Evolutionary conservation across 2,888 invertebrate genomes (phyloP).

Genomic region (Andrena flavipes): DNA sequence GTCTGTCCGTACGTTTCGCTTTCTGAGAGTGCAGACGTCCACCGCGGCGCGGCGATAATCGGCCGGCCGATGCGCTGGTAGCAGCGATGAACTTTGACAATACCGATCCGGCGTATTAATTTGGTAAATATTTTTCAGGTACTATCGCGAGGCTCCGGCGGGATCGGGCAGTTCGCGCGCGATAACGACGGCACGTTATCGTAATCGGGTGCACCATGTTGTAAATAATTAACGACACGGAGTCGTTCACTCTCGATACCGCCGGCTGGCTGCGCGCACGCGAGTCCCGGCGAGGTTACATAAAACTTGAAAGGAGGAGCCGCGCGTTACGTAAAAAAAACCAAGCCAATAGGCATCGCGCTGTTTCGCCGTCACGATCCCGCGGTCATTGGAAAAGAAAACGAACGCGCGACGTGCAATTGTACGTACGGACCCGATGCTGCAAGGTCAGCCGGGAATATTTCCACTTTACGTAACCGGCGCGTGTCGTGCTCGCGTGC

Average conservation of each 20-base stretch:
- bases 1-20: not conserved
- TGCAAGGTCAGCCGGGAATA: slow-evolving; percentile 49
- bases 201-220: slow-evolving; percentile 12
- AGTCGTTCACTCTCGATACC: slow-evolving; percentile 3
- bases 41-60: not conserved
- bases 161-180: not conserved
- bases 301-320: slow-evolving; percentile 20
- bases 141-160: slow-evolving; percentile 7
- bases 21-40: not conserved
- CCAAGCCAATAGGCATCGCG: slow-evolving; percentile 9
- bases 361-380: slow-evolving; percentile 3
- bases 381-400: slow-evolving; percentile 37
- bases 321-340: slow-evolving; percentile 45
- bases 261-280: slow-evolving; percentile 1
- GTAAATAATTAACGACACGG: slow-evolving; percentile 27
- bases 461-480: slow-evolving; percentile 54
- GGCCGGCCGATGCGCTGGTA: not conserved
- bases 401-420: slow-evolving; percentile 41
- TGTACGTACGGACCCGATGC: slow-evolving; percentile 17
- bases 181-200: slow-evolving; percentile 24
- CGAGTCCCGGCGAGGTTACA: slow-evolving; percentile 25
- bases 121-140: not conserved
- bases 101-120: not conserved
- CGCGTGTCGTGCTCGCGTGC: slow-evolving; percentile 10
- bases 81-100: slow-evolving; percentile 23